Evolutionary conservation across 2,888 invertebrate species (phyloP), one percentile per base, ranked within the genome.

Genomic region (Didymodactylos carnosus): DNA sequence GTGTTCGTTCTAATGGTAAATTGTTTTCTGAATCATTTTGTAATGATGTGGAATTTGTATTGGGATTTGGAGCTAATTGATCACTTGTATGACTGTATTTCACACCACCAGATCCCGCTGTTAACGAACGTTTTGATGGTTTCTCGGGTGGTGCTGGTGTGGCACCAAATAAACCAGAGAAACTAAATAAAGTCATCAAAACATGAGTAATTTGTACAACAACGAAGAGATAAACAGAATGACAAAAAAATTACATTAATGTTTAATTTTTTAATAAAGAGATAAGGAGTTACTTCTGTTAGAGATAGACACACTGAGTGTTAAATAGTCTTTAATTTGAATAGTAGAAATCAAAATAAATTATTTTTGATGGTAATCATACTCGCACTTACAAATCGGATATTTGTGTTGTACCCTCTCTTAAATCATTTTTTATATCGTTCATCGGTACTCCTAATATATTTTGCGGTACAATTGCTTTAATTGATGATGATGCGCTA

Each of bases 381-480:
- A 35, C n/a, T n/a, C n/a, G n/a, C n/a, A n/a, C 43, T 46, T 46
- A 35, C 40, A 71, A 71, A 14, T 74, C 70, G 71, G 71, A 74
- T 43, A 39, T 43, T 72, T 74, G 74, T 35, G 74, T 46, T 69
- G 46, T 39, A 39, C 71, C 71, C 43, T 74, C 74, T 25, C 14
- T 72, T 35, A 74, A 39, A 39, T 74, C 74, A 41, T 71, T 74
- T 29, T 72, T 71, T 25, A 74, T 74, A 35, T 74, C 74, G 19
- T 51, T 40, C 13, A 74, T 71, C 23, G 74, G 74, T 41, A 74
- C 74, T 27, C 74, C 74, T 39, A 74, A 46, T 39, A 74, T 74
- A 62, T 74, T 69, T 27, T 41, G 35, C 4, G 74, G 74, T 23
- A 74, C 51, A 39, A 74, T 49, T 27, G 71, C 40, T 25, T 40